Evolutionary conservation across 2,797 vertebrate genomes (phyloP).

Genomic region (Bryconaethiops microstoma): DNA sequence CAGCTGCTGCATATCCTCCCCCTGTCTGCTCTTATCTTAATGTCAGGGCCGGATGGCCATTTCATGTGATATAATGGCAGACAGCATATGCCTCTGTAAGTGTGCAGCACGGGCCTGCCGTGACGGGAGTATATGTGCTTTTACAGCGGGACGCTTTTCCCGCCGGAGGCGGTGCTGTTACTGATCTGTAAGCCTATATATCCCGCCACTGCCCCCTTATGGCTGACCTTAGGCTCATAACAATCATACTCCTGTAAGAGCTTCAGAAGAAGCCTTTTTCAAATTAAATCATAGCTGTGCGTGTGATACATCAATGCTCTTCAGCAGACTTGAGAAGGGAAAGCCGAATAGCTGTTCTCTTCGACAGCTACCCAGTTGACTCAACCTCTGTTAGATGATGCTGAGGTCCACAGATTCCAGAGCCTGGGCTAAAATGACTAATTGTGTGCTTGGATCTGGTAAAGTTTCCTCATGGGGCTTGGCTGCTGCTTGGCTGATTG

Average conservation of each 20-base stretch:
- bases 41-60: slow-evolving; percentile 3
- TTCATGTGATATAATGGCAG: slow-evolving; percentile 18
- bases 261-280: not conserved
- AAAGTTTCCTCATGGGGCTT: not conserved
- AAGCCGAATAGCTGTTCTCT: not conserved
- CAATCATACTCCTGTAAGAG: not conserved
- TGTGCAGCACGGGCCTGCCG: slow-evolving; percentile 8
- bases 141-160: not conserved
- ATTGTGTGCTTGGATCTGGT: not conserved
- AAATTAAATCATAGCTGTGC: not conserved
- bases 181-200: not conserved
- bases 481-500: not conserved
- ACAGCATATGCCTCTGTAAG: slow-evolving; percentile 6
- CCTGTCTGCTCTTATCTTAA: not conserved
- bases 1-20: not conserved
- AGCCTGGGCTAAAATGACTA: not conserved
- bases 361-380: not conserved
- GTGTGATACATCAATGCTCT: not conserved
- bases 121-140: slow-evolving; percentile 12
- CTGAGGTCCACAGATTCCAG: not conserved
- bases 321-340: not conserved
- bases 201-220: slow-evolving; percentile 18
- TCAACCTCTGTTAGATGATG: not conserved
- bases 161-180: not conserved
- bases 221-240: slow-evolving; percentile 6